Percentiles rank a stretch among this genome's conserved stretches.
Evolutionary conservation across 2,113 vertebrate species (phyloP).

Genomic region (Opisthocomus hoazin): DNA sequence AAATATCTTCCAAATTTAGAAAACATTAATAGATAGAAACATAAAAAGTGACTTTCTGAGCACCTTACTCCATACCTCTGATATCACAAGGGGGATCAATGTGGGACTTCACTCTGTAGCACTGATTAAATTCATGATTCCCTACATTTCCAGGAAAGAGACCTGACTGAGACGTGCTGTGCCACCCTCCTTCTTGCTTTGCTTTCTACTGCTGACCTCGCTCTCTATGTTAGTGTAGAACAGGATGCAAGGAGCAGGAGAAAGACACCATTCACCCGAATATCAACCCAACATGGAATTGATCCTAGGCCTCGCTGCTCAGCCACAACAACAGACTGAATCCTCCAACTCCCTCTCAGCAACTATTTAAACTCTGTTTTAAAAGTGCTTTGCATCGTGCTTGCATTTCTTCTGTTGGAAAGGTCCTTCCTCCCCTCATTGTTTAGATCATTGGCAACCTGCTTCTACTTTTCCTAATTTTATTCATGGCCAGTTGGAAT

Average conservation of each 20-base stretch:
- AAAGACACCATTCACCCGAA: not conserved
- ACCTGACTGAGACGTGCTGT: not conserved
- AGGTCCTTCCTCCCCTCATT: not conserved
- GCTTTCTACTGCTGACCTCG: not conserved
- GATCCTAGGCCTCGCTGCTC: not conserved
- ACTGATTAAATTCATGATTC: not conserved
- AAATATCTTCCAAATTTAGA: not conserved
- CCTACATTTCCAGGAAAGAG: not conserved
- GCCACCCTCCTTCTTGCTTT: not conserved
- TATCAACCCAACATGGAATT: not conserved
- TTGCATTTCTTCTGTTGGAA: not conserved
- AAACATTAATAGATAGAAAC: not conserved
- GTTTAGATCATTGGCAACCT: not conserved
- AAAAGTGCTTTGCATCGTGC: not conserved
- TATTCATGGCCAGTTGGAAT: slow-evolving; percentile 11
- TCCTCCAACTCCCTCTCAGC: not conserved
- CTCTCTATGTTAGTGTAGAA: not conserved
- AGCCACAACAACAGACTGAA: not conserved
- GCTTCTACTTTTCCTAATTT: not conserved
- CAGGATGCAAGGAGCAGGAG: not conserved
- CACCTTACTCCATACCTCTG: not conserved
- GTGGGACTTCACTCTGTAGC: not conserved
- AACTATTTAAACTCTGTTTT: not conserved
- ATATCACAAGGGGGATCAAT: not conserved
- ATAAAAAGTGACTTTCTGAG: not conserved